These are phyloP conservation scores for Promerops cafer DNA, from an alignment of 2,113 vertebrate genomes.

Conservation along the genomic window DNA sequence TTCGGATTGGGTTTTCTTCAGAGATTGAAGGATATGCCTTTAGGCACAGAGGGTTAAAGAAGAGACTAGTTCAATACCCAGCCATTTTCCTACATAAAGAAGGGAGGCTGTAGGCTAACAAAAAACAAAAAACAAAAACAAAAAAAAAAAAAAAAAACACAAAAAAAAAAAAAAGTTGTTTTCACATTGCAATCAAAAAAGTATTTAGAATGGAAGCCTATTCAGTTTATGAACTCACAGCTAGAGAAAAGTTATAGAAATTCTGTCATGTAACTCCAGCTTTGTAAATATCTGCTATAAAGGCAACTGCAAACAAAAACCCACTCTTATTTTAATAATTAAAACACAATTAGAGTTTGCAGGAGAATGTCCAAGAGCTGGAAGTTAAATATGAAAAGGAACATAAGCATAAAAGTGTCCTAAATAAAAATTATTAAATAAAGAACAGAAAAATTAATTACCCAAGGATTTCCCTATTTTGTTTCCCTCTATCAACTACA, in stretches of 20 bases:
- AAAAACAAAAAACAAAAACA: accelerated
- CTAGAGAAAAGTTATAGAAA: background rate
- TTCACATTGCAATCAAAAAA: background rate
- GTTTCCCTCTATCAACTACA: background rate
- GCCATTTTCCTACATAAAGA: background rate
- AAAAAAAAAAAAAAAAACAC: background rate
- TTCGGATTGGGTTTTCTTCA: background rate
- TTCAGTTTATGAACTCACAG: background rate
- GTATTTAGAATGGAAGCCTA: background rate
- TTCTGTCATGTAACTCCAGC: background rate
- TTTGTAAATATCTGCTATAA: background rate
- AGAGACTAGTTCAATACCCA: background rate
- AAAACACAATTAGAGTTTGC: background rate
- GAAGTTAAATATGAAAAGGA: background rate
- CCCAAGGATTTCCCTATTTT: background rate
- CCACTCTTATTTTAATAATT: background rate
- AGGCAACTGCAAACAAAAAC: background rate
- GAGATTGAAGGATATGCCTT: background rate
- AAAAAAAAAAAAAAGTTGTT: background rate
- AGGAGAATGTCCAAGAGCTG: background rate
- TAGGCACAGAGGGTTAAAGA: background rate
- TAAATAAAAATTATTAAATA: background rate
- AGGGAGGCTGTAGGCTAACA: background rate
- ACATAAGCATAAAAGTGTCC: background rate
- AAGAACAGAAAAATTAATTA: background rate